Evolutionary conservation across 1,140 invertebrate species (phyloP).

Genomic region (Paraescarpia echinospica): DNA sequence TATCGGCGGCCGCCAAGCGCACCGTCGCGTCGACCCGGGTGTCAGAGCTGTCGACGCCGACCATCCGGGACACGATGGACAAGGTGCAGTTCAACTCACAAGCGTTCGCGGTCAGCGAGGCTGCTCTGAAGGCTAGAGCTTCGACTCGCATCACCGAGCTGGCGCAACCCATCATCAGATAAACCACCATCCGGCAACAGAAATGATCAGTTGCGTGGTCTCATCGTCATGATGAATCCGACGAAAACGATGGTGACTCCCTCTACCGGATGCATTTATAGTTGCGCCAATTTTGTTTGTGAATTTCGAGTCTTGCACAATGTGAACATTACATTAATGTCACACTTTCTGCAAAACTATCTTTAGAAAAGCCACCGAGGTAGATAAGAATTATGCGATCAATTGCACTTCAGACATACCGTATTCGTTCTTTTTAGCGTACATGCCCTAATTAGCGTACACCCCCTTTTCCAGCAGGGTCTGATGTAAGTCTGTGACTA

Average conservation of each 20-base stretch:
- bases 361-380: neutral
- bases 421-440: too few species aligned
- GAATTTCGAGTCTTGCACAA: neutral
- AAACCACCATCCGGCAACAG: conserved; percentile 28
- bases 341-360: neutral
- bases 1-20: conserved; percentile 40
- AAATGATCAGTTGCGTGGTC: neutral
- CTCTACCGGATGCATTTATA: neutral
- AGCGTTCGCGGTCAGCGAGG: conserved; percentile 40
- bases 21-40: conserved; percentile 42
- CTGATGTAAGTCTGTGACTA: too few species aligned
- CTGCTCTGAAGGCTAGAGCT: conserved; percentile 41
- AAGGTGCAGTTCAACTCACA: conserved; percentile 52
- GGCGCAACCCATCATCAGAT: conserved; percentile 43
- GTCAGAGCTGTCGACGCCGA: conserved; percentile 43
- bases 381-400: neutral
- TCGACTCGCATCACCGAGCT: conserved; percentile 42
- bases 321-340: neutral
- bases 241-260: neutral
- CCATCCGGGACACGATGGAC: conserved; percentile 43
- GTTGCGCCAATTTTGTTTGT: neutral
- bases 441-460: too few species aligned
- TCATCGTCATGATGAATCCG: neutral
- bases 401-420: too few species aligned
- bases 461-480: too few species aligned